phyloP scores from a whole-genome alignment of 2,888 invertebrate species.

The Temnothorax ravouxi region DNA sequence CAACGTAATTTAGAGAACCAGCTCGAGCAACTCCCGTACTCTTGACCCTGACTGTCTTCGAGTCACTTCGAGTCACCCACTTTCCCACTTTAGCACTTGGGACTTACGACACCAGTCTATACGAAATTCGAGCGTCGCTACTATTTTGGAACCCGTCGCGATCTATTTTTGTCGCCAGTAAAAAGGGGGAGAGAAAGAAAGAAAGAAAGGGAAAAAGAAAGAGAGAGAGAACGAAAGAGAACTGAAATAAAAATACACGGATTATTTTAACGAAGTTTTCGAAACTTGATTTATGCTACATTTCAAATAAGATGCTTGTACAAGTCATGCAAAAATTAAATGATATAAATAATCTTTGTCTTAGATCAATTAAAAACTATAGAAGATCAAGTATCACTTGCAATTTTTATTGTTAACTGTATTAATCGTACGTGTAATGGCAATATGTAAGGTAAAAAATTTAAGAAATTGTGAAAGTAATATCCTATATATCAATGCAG shows the following conservation, averaged over 20 bases:
- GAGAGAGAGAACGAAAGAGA: neutral
- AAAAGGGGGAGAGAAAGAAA: conserved; percentile 15
- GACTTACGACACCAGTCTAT: conserved; percentile 68
- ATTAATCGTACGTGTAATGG: neutral
- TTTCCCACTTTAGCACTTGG: conserved; percentile 74
- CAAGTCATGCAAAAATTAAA: neutral
- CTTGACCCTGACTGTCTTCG: conserved; percentile 76
- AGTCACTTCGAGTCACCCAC: conserved; percentile 76
- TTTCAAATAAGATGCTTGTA: neutral
- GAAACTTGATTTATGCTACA: neutral
- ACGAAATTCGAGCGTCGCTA: conserved; percentile 68
- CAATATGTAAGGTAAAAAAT: neutral
- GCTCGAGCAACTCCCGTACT: conserved; percentile 57
- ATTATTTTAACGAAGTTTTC: neutral
- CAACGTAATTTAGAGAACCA: conserved; percentile 30
- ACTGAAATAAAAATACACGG: neutral
- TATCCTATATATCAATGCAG: too few relatives aligned
- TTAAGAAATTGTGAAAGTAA: neutral
- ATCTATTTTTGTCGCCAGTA: conserved; percentile 68
- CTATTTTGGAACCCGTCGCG: conserved; percentile 68
- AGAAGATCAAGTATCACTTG: neutral
- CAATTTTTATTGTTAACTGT: neutral
- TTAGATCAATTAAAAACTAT: neutral
- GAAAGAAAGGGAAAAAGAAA: too few relatives aligned
- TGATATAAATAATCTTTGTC: neutral